phyloP scores from a whole-genome alignment of 2,113 vertebrate species.

The Sander lucioperca region DNA sequence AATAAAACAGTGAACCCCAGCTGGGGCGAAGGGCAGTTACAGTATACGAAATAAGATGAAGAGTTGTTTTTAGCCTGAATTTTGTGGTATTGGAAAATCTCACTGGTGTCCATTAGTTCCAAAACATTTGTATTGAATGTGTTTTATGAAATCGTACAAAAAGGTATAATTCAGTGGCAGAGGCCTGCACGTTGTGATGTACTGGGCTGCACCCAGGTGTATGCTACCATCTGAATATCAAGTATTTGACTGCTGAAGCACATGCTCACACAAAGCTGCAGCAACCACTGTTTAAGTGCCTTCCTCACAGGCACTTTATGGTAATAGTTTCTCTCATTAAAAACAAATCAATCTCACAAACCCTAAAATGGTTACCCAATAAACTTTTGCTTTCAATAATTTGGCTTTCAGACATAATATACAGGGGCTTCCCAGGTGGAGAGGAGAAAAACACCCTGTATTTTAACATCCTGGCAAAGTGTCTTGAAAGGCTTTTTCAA shows the following conservation, averaged over 20 bases:
- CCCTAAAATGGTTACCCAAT: slow-evolving; percentile 12
- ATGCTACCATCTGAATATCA: neutral
- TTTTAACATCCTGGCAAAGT: slow-evolving; percentile 22
- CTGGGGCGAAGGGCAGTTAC: slow-evolving; percentile 7
- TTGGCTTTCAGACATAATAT: slow-evolving; percentile 20
- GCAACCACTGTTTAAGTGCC: neutral
- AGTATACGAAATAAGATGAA: slow-evolving; percentile 39
- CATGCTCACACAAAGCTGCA: neutral
- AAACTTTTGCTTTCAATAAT: slow-evolving; percentile 12
- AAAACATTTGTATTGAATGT: slow-evolving; percentile 20
- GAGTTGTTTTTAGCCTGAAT: slow-evolving; percentile 38
- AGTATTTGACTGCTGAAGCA: neutral
- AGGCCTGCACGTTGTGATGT: neutral
- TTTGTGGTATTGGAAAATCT: slow-evolving; percentile 30
- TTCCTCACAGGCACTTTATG: slow-evolving; percentile 22
- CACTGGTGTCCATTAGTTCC: neutral
- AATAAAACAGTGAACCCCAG: slow-evolving; percentile 46
- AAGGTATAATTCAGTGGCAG: neutral
- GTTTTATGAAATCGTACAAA: neutral
- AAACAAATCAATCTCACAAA: slow-evolving; percentile 10
- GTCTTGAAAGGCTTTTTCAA: slow-evolving; percentile 18
- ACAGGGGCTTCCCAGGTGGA: neutral
- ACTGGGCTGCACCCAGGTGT: neutral
- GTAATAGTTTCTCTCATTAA: slow-evolving; percentile 34
- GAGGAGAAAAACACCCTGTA: slow-evolving; percentile 8